Evolutionary conservation across 2,113 vertebrate species (phyloP).

Genomic region (Lepisosteus oculatus): DNA sequence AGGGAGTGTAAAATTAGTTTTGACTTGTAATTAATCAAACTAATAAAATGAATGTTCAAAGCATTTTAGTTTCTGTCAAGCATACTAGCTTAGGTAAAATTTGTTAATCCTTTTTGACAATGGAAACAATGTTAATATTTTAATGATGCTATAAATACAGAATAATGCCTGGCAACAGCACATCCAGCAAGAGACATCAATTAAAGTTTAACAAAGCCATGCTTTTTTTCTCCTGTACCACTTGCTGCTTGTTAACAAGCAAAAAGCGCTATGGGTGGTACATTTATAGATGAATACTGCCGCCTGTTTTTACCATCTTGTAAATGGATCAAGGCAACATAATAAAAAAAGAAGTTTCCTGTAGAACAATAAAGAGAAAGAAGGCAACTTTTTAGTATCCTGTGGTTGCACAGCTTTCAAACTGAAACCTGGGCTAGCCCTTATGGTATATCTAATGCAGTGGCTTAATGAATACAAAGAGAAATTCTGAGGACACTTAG

Average conservation of each 20-base stretch:
- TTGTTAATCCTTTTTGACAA: conserved; percentile 23
- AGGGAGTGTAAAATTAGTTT: too few species aligned
- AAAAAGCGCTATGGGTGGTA: conserved; percentile 46
- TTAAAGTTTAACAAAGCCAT: conserved; percentile 23
- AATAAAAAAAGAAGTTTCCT: conserved; percentile 65
- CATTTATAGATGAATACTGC: conserved; percentile 44
- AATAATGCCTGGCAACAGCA: not conserved
- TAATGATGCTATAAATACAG: conserved; percentile 22
- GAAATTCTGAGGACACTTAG: too few species aligned
- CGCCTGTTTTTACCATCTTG: conserved; percentile 49
- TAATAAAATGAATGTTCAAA: conserved; percentile 31
- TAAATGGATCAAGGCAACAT: conserved; percentile 60
- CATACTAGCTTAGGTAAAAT: conserved; percentile 18
- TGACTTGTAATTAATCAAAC: conserved; percentile 20
- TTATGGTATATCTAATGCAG: too few species aligned
- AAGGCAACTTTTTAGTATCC: conserved; percentile 33
- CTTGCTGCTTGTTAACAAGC: conserved; percentile 49
- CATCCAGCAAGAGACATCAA: conserved; percentile 34
- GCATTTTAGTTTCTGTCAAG: conserved; percentile 9
- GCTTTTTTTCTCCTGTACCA: conserved; percentile 14
- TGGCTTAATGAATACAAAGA: too few species aligned
- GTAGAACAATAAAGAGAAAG: conserved; percentile 55
- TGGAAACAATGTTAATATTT: not conserved
- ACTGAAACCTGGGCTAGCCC: too few species aligned
- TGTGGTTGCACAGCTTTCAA: not conserved